Evolutionary conservation across 2,113 vertebrate genomes (phyloP).

Genomic region (Amphiprion ocellaris): DNA sequence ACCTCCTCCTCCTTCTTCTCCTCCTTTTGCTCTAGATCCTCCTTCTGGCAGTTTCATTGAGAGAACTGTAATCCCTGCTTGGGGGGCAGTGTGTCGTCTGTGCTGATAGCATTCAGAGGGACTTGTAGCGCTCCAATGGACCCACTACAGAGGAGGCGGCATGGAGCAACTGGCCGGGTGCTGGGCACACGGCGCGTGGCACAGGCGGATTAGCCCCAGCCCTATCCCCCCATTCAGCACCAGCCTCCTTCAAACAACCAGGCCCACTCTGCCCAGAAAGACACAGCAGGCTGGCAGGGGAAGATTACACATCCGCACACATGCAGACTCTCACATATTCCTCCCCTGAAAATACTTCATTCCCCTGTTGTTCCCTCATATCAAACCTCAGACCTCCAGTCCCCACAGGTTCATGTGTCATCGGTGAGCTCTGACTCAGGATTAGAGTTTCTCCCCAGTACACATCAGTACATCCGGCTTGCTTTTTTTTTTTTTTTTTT

Average conservation of each 20-base stretch:
- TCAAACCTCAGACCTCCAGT: constrained; percentile 38
- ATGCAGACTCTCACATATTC: constrained; percentile 38
- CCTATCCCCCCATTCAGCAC: constrained; percentile 56
- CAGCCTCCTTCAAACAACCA: constrained; percentile 69
- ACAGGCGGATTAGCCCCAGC: constrained; percentile 75
- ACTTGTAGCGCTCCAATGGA: constrained; percentile 76
- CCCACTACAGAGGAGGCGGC: constrained; percentile 74
- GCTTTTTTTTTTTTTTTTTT: neutral
- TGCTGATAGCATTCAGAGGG: constrained; percentile 84
- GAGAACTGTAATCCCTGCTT: constrained; percentile 82
- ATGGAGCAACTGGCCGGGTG: constrained; percentile 73
- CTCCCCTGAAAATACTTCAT: constrained; percentile 48
- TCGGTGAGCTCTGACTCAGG: constrained; percentile 45
- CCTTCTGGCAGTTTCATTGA: constrained; percentile 75
- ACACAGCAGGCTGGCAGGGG: constrained; percentile 68
- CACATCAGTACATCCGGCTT: neutral
- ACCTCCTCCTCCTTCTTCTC: constrained; percentile 69
- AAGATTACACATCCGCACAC: constrained; percentile 75
- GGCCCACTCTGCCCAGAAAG: constrained; percentile 56
- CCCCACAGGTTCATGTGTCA: constrained; percentile 34
- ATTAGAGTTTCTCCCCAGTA: constrained; percentile 9
- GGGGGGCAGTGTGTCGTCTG: constrained; percentile 80
- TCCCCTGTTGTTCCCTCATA: constrained; percentile 30
- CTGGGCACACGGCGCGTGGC: constrained; percentile 70
- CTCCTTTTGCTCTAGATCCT: constrained; percentile 67